Base-by-base conservation (phyloP, 1,140 invertebrate genomes). In the Eriocheir sinensis region DNA sequence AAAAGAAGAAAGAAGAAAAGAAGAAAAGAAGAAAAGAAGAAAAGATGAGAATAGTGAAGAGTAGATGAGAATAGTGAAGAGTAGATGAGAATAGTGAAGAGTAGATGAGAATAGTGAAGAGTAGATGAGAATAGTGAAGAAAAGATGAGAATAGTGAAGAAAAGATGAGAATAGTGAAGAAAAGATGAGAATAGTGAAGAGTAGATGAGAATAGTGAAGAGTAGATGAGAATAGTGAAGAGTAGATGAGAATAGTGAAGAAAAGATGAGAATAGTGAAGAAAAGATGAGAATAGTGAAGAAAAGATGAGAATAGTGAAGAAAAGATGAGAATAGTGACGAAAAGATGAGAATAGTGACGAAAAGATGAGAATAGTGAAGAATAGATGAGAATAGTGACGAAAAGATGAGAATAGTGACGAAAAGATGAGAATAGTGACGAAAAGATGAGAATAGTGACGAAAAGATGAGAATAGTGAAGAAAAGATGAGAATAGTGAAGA, bases 91-190 rank as follows among this genome's bases (percentile, higher is more conserved):
- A n/a, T n/a, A 83, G 81, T 3, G n/a, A 4, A n/a, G 36, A 38
- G 36, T 30, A 30, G n/a, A n/a, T n/a, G n/a, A 83, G 81, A 0
- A 38, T 3, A n/a, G 1, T 30, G 12, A 1, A 15, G 12, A 15
- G 3, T 30, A 3, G 12, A 21, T 30, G 12, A 38, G 36, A n/a
- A 83, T 30, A 4, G 81, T 4, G 81, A 83, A 38, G 36, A 15
- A 38, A 83, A n/a, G 36, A 38, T 4, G 81, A 83, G 81, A n/a
- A n/a, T n/a, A n/a, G 36, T 12, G 2, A 38, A 15, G n/a, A 15
- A 38, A 83, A n/a, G 36, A 38, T 4, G 81, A 83, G 81, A n/a
- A n/a, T n/a, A n/a, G n/a, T n/a, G 36, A 38, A 83, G 81, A 83
- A 38, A 0, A 38, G 0, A 38, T 6, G 81, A 4, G 81, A 1